A percentile compares a stretch with the other conserved stretches of the same genome.
Evolutionary conservation across 2,797 vertebrate genomes (phyloP).

Genomic region (Enteromius treurensis): DNA sequence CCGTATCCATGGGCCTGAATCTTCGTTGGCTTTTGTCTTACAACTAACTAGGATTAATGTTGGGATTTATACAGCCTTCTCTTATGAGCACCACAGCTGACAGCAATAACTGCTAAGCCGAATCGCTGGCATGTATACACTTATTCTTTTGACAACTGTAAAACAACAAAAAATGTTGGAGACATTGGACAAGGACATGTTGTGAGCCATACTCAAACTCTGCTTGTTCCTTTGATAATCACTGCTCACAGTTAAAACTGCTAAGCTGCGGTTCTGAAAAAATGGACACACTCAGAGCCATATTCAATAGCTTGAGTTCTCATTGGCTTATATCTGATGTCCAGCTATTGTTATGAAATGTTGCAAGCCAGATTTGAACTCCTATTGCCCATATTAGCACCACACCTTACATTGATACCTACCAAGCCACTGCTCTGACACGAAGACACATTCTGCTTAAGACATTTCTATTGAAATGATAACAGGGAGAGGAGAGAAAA

Average conservation of each 20-base stretch:
- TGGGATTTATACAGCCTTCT: not conserved
- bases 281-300: not conserved
- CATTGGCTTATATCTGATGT: not conserved
- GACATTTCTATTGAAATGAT: no score
- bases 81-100: not conserved
- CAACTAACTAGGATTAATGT: not conserved
- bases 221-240: not conserved
- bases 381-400: not conserved
- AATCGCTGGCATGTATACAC: not conserved
- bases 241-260: not conserved
- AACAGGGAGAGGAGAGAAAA: no score
- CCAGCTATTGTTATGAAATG: not conserved
- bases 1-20: not conserved
- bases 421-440: not conserved
- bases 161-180: not conserved
- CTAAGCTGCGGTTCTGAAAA: not conserved
- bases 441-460: not conserved
- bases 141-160: not conserved
- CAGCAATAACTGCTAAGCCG: not conserved
- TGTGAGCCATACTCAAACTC: not conserved
- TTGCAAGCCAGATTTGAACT: not conserved
- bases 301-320: not conserved
- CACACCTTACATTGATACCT: not conserved
- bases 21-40: not conserved
- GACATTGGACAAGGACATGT: not conserved